A percentile compares a stretch with the other conserved stretches of the same genome.
Evolutionary conservation across 1,140 invertebrate species (phyloP).

Genomic region (Pogonus chalceus): DNA sequence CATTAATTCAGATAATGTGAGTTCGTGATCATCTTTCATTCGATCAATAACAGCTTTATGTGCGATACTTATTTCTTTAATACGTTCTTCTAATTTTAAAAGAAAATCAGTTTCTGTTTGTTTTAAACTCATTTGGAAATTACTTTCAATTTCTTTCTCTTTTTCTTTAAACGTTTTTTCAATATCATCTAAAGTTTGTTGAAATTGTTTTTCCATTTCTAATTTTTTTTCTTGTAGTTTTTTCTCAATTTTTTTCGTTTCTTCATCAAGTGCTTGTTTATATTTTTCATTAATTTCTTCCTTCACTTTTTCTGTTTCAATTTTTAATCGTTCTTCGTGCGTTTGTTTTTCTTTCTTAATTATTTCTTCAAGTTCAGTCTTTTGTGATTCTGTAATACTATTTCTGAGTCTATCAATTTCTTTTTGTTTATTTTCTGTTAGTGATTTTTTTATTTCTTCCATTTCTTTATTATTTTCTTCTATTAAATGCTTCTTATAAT

Average conservation of each 20-base stretch:
- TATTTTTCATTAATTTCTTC: conserved; percentile 34
- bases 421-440: conserved; percentile 34
- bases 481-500: conserved; percentile 26
- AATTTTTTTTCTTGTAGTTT: conserved; percentile 37
- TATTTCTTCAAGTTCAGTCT: conserved; percentile 42
- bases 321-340: conserved; percentile 33
- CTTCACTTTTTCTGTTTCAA: conserved; percentile 35
- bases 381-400: conserved; percentile 41
- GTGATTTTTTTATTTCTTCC: conserved; percentile 30
- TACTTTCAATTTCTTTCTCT: conserved; percentile 34
- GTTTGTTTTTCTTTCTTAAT: conserved; percentile 34
- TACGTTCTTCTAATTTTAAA: conserved; percentile 36
- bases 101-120: conserved; percentile 35
- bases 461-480: conserved; percentile 33
- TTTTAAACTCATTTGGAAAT: conserved; percentile 30
- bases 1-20: conserved; percentile 44
- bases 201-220: conserved; percentile 25
- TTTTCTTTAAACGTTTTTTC: conserved; percentile 36
- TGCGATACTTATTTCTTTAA: conserved; percentile 36
- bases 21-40: conserved; percentile 39
- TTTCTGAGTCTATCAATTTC: conserved; percentile 34
- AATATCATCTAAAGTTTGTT: conserved; percentile 26
- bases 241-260: conserved; percentile 32
- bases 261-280: conserved; percentile 33
- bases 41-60: conserved; percentile 40